Evolutionary conservation across 2,888 invertebrate genomes (phyloP).

Genomic region (Scaptomyza cyrtandrae): DNA sequence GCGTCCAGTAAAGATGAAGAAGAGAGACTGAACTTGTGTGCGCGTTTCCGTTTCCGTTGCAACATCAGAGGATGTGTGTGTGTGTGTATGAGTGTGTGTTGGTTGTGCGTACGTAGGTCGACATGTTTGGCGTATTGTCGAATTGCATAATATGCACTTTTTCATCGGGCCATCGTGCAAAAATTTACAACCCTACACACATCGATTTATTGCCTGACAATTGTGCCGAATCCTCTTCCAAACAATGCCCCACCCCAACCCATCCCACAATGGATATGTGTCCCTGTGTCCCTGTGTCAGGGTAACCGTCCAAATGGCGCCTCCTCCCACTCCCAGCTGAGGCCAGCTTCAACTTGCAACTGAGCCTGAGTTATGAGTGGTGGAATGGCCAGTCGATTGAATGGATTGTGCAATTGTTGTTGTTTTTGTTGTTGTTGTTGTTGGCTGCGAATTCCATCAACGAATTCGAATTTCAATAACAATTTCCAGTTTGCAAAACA

Average conservation of each 20-base stretch:
- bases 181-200: conserved; percentile 83
- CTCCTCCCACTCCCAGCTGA: conserved; percentile 14
- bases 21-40: conserved; percentile 66
- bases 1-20: conserved; percentile 58
- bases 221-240: conserved; percentile 69
- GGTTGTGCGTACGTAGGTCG: conserved; percentile 63
- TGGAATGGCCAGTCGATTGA: conserved; percentile 64
- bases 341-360: not conserved
- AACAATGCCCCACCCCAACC: conserved; percentile 57
- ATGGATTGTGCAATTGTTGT: conserved; percentile 59
- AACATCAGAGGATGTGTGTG: conserved; percentile 1
- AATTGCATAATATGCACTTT: conserved; percentile 83
- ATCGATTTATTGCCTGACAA: conserved; percentile 84
- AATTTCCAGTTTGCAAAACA: conserved; percentile 37
- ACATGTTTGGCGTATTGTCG: conserved; percentile 80
- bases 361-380: conserved; percentile 72
- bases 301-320: conserved; percentile 55
- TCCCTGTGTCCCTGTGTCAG: conserved; percentile 61
- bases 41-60: conserved; percentile 68
- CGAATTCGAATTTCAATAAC: conserved; percentile 72
- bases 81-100: conserved; percentile 31
- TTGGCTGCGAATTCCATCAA: conserved; percentile 77
- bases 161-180: conserved; percentile 75
- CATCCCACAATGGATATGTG: conserved; percentile 62
- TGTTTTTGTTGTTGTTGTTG: conserved; percentile 15